Percentiles rank a stretch among this genome's conserved stretches.
Evolutionary conservation across 2,113 vertebrate species (phyloP).

Genomic region (Malurus melanocephalus): DNA sequence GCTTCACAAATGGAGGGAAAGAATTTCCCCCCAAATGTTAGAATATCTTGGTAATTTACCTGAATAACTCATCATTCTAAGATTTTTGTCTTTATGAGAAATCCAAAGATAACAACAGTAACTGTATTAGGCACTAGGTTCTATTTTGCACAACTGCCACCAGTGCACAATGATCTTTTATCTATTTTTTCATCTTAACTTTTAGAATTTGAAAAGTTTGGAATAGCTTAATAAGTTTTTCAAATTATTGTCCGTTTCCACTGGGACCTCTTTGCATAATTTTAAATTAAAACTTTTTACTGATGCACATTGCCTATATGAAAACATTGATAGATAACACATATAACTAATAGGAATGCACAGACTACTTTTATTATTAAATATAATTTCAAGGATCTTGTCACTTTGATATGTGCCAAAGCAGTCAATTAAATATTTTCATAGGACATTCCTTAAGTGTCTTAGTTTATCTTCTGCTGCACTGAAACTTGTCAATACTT

Average conservation of each 20-base stretch:
- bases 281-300: neutral
- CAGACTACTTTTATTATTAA: neutral
- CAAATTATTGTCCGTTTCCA: neutral
- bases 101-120: neutral
- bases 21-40: neutral
- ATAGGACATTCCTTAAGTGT: neutral
- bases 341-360: neutral
- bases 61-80: neutral
- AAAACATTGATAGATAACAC: neutral
- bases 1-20: neutral
- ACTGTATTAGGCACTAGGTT: neutral
- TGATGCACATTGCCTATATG: neutral
- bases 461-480: neutral
- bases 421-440: neutral
- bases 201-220: neutral
- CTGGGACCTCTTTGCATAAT: neutral
- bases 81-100: neutral
- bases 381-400: neutral
- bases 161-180: neutral
- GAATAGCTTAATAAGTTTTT: slow-evolving; percentile 9
- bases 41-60: neutral
- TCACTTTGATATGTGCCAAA: neutral
- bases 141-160: neutral
- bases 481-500: neutral
- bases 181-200: neutral